Base-by-base conservation (phyloP, 2,113 vertebrate genomes). In the Sebastes fasciatus region DNA sequence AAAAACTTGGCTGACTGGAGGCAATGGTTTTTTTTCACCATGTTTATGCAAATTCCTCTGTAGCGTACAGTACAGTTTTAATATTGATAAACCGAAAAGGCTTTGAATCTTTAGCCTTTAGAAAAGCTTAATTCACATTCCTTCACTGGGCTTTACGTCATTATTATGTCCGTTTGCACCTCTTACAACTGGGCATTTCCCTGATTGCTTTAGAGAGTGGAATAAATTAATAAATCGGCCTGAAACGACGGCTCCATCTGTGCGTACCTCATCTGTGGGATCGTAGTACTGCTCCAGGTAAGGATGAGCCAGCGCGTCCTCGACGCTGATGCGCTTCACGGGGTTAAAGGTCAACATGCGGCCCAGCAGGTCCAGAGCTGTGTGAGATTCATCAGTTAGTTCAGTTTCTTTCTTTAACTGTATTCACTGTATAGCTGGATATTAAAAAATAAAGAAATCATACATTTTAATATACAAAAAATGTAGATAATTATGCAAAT, bases 281-380 rank as follows among this genome's bases (percentile, higher is more conserved):
- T 98, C 97, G 1, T 97, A 98, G 96, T 98, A 98, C 96, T 98
- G 97, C 85, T 97, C 97, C 95, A 98, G 92, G 90, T 98, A 98
- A 73, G 96, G 95, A 79, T 98, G 97, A 69, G 96, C 96, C 93
- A 98, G 91, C 0, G 97, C 97, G 79, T 98, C 96, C 80, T 97
- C 97, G 61, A 98, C 97, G 1, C 95, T 97, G 94, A 98, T 97
- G 86, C 97, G 96, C 85, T 96, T 97, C 89, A 95, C 96, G 80
- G 97, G 97, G 93, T 98, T 98, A 88, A 98, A 98, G 89, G 97
- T 98, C 93, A 98, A 92, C 97, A 97, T 98, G 87, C 96, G 95
- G 79, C 96, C 96, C 89, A 98, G 92, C 85, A 98, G 94, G 91
- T 97, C 97, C 86, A 97, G 93, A 85, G 97, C 97, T 97, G 94